Evolutionary conservation across 2,797 vertebrate genomes (phyloP).

Genomic region (Rhinella marina): DNA sequence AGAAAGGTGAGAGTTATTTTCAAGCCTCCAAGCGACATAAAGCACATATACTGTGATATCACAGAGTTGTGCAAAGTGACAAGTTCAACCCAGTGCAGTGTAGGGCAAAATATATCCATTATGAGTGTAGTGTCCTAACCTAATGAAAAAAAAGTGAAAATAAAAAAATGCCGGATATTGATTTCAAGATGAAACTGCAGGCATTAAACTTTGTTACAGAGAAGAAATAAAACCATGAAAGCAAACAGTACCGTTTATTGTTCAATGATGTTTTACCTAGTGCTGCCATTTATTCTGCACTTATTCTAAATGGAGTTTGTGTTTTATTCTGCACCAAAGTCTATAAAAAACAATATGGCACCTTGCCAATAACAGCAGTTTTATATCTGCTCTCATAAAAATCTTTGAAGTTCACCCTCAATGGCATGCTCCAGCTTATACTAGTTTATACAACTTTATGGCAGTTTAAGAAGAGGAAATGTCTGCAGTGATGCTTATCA

Average conservation of each 20-base stretch:
- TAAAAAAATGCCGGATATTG: slow-evolving; percentile 19
- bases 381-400: slow-evolving; percentile 45
- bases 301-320: slow-evolving; percentile 38
- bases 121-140: neutral
- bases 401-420: slow-evolving; percentile 38
- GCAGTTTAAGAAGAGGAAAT: slow-evolving; percentile 25
- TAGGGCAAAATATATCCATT: neutral
- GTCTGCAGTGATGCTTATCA: slow-evolving; percentile 33
- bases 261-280: slow-evolving; percentile 32
- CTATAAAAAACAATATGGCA: slow-evolving; percentile 41
- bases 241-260: slow-evolving; percentile 19
- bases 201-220: slow-evolving; percentile 2
- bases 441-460: slow-evolving; percentile 26
- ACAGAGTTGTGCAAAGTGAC: neutral
- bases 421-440: slow-evolving; percentile 15
- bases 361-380: slow-evolving; percentile 38
- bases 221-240: slow-evolving; percentile 17
- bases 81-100: neutral
- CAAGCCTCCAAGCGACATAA: too few relatives aligned
- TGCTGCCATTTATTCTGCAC: slow-evolving; percentile 26
- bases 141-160: neutral
- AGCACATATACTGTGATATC: neutral
- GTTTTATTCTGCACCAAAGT: slow-evolving; percentile 33
- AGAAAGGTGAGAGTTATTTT: too few relatives aligned
- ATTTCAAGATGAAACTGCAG: slow-evolving; percentile 11